These are phyloP conservation scores for Heliothis peltigera DNA, from an alignment of 2,888 invertebrate genomes.

Conservation along the genomic window DNA sequence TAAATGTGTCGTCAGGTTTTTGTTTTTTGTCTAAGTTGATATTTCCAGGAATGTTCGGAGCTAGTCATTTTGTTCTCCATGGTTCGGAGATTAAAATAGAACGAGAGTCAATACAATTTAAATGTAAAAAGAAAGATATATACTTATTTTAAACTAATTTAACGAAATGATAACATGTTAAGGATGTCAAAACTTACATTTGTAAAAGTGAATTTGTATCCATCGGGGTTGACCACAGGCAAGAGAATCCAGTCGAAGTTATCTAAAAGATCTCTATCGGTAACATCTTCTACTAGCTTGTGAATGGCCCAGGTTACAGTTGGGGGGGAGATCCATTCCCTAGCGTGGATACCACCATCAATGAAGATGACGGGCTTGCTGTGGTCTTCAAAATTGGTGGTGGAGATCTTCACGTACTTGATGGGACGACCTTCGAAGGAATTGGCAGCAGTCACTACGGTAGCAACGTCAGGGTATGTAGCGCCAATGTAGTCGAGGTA, in stretches of 20 bases:
- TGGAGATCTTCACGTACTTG: slow-evolving; percentile 90
- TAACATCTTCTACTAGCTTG: slow-evolving; percentile 90
- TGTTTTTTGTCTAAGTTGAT: too few species aligned
- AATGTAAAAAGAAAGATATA: too few species aligned
- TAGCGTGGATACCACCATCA: slow-evolving; percentile 91
- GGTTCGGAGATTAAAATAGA: too few species aligned
- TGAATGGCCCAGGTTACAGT: slow-evolving; percentile 91
- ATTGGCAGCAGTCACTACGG: slow-evolving; percentile 87
- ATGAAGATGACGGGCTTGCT: slow-evolving; percentile 90
- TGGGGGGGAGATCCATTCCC: slow-evolving; percentile 93
- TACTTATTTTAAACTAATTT: too few species aligned
- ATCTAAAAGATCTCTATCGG: slow-evolving; percentile 88
- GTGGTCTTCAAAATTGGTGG: slow-evolving; percentile 79
- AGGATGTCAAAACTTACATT: slow-evolving; percentile 18
- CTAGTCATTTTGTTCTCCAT: too few species aligned
- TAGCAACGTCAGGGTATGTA: slow-evolving; percentile 83
- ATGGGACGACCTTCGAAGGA: slow-evolving; percentile 90
- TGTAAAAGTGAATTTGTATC: slow-evolving; percentile 90
- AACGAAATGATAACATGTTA: too few species aligned
- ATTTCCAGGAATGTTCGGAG: too few species aligned
- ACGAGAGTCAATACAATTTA: too few species aligned
- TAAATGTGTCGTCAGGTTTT: background rate
- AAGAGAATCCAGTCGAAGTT: slow-evolving; percentile 92
- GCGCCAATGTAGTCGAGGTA: slow-evolving; percentile 82
- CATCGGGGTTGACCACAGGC: slow-evolving; percentile 93